phyloP scores from a whole-genome alignment of 2,888 invertebrate genomes.

The Dysmachus trigonus region DNA sequence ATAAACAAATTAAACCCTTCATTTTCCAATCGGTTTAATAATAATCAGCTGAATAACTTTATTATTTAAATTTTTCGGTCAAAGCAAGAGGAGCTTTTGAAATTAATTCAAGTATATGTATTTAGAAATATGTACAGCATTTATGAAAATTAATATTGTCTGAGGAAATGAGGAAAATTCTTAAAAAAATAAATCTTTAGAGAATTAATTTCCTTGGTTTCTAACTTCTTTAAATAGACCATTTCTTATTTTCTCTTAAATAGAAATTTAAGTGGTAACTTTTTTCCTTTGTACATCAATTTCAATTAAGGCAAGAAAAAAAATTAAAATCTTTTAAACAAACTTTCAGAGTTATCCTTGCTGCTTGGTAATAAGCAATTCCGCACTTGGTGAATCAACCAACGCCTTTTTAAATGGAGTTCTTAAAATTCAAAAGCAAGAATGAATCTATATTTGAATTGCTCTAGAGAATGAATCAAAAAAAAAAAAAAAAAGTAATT shows the following conservation, averaged over 20 bases:
- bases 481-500: background rate
- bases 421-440: background rate
- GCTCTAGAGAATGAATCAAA: background rate
- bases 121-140: background rate
- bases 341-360: background rate
- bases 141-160: background rate
- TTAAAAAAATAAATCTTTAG: too few relatives aligned
- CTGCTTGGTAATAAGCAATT: background rate
- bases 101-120: background rate
- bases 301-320: background rate
- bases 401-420: background rate
- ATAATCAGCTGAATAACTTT: too few relatives aligned
- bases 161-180: background rate
- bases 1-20: background rate
- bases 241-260: background rate
- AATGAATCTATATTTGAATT: background rate
- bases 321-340: background rate
- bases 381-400: background rate
- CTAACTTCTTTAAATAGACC: too few relatives aligned
- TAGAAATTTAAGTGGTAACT: background rate
- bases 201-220: background rate
- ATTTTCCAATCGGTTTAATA: too few relatives aligned
- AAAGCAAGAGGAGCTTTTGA: background rate
- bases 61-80: background rate
- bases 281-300: background rate